phyloP scores from a whole-genome alignment of 2,888 invertebrate species.

The Spialia ferax region DNA sequence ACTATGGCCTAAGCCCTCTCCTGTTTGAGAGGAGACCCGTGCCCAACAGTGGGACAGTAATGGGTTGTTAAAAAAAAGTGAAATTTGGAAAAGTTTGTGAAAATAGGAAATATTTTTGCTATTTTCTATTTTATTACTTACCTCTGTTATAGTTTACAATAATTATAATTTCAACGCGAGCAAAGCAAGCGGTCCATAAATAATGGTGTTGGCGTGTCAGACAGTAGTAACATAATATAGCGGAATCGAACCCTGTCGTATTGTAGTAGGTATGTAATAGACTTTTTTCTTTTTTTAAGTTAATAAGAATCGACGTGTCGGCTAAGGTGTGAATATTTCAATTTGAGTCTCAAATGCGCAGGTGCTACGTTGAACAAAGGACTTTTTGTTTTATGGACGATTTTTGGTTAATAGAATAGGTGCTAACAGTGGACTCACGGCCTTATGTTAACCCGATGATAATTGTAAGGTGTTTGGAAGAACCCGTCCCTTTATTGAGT shows the following conservation, averaged over 20 bases:
- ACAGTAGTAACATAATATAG: not conserved
- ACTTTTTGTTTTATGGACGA: conserved; percentile 53
- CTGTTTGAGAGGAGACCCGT: too few relatives aligned
- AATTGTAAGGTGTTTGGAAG: conserved; percentile 53
- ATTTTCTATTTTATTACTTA: too few relatives aligned
- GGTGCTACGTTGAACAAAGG: conserved; percentile 52
- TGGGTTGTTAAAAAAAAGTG: too few relatives aligned
- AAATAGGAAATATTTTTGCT: too few relatives aligned
- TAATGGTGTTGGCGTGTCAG: conserved; percentile 7
- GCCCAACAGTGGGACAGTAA: too few relatives aligned
- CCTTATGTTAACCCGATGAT: conserved; percentile 51
- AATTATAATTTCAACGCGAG: not conserved
- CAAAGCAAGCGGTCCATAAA: conserved; percentile 19
- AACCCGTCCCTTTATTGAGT: conserved; percentile 32
- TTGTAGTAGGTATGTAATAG: conserved; percentile 1
- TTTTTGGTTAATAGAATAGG: conserved; percentile 53
- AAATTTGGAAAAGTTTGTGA: too few relatives aligned
- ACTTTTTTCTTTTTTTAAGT: conserved; percentile 10
- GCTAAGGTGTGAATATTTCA: conserved; percentile 53
- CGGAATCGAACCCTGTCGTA: not conserved
- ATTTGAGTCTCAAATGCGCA: conserved; percentile 49
- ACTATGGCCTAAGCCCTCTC: too few relatives aligned
- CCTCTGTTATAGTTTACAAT: too few relatives aligned
- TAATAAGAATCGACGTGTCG: conserved; percentile 37
- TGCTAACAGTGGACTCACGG: conserved; percentile 53